Conservation (phyloP, 2,888 invertebrate species). For the Erebia epiphron region DNA sequence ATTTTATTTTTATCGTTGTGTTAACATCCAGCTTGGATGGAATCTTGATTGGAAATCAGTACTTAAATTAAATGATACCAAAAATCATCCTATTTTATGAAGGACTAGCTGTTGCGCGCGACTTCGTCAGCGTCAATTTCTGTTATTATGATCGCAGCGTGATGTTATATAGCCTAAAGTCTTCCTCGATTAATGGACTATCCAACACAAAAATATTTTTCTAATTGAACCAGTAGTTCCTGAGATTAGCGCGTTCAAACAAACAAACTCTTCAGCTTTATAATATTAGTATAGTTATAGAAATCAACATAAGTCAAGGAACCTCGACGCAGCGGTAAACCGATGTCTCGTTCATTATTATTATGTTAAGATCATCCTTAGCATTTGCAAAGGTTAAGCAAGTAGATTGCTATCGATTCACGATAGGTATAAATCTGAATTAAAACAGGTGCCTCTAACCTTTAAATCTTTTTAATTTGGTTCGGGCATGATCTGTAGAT, state of each 20-base stretch:
- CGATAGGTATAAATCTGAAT: neutral
- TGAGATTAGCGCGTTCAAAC: too few relatives aligned
- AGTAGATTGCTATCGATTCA: neutral
- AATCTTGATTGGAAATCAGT: slow-evolving; percentile 11
- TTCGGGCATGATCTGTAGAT: neutral
- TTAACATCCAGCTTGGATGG: slow-evolving; percentile 2
- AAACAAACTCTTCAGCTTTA: too few relatives aligned
- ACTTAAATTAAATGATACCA: too few relatives aligned
- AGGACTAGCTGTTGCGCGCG: too few relatives aligned
- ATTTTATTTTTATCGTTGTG: slow-evolving; percentile 3
- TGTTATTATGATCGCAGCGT: too few relatives aligned
- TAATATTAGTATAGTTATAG: too few relatives aligned
- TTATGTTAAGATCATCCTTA: slow-evolving; percentile 2
- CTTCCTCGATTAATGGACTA: too few relatives aligned
- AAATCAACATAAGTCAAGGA: slow-evolving; percentile 1
- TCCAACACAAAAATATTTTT: too few relatives aligned
- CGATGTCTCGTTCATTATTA: slow-evolving; percentile 14
- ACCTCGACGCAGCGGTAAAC: slow-evolving; percentile 2
- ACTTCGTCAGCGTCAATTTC: too few relatives aligned
- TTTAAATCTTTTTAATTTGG: neutral
- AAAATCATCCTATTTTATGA: too few relatives aligned
- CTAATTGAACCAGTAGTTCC: too few relatives aligned
- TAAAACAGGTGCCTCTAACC: neutral
- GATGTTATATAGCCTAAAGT: too few relatives aligned
- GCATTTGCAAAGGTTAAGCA: slow-evolving; percentile 2